Evolutionary conservation across 2,113 vertebrate species (phyloP).

Genomic region (Capricornis sumatraensis): DNA sequence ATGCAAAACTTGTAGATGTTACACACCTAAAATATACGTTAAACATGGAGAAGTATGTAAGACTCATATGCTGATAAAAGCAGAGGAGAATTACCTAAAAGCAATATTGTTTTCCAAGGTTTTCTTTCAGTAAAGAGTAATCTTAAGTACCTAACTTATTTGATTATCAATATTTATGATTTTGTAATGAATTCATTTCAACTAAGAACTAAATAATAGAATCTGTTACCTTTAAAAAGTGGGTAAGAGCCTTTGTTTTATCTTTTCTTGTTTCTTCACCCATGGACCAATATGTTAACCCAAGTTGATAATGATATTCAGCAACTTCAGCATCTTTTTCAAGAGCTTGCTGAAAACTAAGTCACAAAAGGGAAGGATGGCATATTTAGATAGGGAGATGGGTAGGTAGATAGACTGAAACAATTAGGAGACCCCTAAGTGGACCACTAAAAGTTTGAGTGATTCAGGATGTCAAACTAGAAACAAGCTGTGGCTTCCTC

Average conservation of each 20-base stretch:
- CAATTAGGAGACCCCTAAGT: background rate
- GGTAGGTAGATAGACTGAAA: background rate
- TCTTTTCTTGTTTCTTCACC: slow-evolving; percentile 90
- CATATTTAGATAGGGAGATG: background rate
- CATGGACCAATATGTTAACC: slow-evolving; percentile 93
- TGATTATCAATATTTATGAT: background rate
- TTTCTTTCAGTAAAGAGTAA: background rate
- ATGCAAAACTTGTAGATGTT: background rate
- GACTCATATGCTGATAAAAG: background rate
- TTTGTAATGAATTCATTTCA: background rate
- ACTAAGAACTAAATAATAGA: background rate
- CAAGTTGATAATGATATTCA: slow-evolving; percentile 89
- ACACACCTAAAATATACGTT: background rate
- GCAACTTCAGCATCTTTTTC: slow-evolving; percentile 83
- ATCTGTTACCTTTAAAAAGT: slow-evolving; percentile 90
- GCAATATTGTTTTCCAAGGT: background rate
- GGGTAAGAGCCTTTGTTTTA: slow-evolving; percentile 89
- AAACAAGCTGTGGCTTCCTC: background rate
- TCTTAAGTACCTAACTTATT: background rate
- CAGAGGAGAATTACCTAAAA: background rate
- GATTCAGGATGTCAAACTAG: background rate
- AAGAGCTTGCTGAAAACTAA: slow-evolving; percentile 89
- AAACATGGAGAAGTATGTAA: background rate
- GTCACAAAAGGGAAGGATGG: background rate
- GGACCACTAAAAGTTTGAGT: background rate